phyloP scores from a whole-genome alignment of 2,797 vertebrate species.

The Lagocephalus sceleratus region DNA sequence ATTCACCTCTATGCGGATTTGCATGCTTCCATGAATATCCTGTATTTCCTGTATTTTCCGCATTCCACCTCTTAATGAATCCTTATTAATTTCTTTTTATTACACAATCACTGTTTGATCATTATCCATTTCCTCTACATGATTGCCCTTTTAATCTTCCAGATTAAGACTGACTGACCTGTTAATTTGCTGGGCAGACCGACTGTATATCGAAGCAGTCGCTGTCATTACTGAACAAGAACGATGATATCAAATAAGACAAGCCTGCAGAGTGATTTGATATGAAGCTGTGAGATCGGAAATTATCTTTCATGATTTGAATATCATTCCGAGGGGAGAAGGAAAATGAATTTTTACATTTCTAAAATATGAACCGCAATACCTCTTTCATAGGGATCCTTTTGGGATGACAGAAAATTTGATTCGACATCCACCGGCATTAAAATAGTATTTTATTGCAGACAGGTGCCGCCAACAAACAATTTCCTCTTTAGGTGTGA shows the following conservation, averaged over 20 bases:
- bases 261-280: conserved; percentile 14
- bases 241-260: conserved; percentile 32
- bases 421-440: too few species aligned
- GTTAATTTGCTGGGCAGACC: conserved; percentile 28
- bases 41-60: conserved; percentile 18
- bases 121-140: conserved; percentile 10
- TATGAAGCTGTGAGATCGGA: conserved; percentile 17
- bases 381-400: too few species aligned
- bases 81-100: conserved; percentile 24
- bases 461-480: too few species aligned
- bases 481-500: too few species aligned
- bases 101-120: conserved; percentile 12
- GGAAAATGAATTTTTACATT: too few species aligned
- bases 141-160: conserved; percentile 32
- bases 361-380: too few species aligned
- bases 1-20: neutral
- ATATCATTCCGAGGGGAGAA: too few species aligned
- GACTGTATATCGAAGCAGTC: conserved; percentile 26
- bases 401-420: too few species aligned
- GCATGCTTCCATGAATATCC: neutral
- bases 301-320: conserved; percentile 37
- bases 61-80: conserved; percentile 25
- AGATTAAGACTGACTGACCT: conserved; percentile 12
- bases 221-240: conserved; percentile 26
- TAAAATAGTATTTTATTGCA: too few species aligned